Evolutionary conservation across 2,888 invertebrate species (phyloP).

Genomic region (Sicus ferrugineus): DNA sequence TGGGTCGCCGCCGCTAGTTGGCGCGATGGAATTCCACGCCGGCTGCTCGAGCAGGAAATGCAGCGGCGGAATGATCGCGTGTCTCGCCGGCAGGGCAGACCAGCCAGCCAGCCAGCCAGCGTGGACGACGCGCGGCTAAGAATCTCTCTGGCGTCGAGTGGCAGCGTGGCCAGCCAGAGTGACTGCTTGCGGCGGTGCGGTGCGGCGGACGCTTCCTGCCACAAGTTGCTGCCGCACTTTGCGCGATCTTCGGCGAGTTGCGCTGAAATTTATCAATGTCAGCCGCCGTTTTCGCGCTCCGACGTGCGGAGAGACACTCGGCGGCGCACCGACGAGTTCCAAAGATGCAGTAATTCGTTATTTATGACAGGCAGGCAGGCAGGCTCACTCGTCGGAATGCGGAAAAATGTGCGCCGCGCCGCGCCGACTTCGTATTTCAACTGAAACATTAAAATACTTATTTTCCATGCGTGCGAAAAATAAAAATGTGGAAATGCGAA

Average conservation of each 20-base stretch:
- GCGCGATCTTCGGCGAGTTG: neutral
- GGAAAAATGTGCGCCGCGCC: conserved; percentile 4
- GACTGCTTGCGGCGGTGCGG: neutral
- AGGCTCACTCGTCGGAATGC: conserved; percentile 10
- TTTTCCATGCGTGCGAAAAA: too few species aligned
- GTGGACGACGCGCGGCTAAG: neutral
- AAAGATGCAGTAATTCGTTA: conserved; percentile 10
- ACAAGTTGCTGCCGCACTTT: neutral
- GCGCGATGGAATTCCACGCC: conserved; percentile 2
- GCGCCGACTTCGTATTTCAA: too few species aligned
- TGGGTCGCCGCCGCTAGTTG: neutral
- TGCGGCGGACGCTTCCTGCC: neutral
- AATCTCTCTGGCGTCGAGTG: neutral
- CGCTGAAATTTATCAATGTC: conserved; percentile 1
- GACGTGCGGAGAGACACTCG: too few species aligned
- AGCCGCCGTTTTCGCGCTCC: neutral
- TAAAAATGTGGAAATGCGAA: too few species aligned
- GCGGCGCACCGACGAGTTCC: neutral
- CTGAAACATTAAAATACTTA: too few species aligned
- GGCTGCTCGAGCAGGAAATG: conserved; percentile 27
- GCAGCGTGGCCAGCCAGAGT: neutral
- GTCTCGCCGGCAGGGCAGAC: neutral
- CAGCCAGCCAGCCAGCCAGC: neutral
- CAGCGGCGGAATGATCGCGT: conserved; percentile 19
- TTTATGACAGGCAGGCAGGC: conserved; percentile 3